Base-by-base conservation (phyloP, 1,140 invertebrate species). In the Hyles vespertilio region DNA sequence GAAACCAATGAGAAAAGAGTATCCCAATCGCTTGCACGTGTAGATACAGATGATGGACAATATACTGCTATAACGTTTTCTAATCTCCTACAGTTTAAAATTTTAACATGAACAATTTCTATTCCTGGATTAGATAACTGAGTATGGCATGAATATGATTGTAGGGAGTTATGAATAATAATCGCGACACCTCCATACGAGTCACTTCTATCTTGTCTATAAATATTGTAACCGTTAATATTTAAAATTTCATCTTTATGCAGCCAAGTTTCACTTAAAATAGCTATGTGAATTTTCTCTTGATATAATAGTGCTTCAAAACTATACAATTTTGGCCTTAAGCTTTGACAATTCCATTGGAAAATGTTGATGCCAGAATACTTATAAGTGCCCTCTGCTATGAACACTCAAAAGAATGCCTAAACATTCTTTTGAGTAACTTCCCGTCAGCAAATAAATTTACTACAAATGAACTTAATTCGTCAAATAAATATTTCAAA, bases 111-210 rank as follows among this genome's bases (percentile, higher is more conserved):
- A 8, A 58, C 32, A 36, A 12, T 12, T 45, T 58, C 56, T 58
- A 58, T 51, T 45, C 56, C 56, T 6, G 40, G 3, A n/a, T 45
- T 58, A n/a, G 3, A 32, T 11, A 12, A 6, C 3, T 22, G 32
- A 11, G 45, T 45, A 11, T 50, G 7, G 7, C 12, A 52, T 5
- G 46, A 8, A 32, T 58, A 40, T 9, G 48, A 22, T 6, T 51
- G 46, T 33, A 58, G 4, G n/a, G 56, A 58, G n/a, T 52, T 58
- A 34, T 58, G 50, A n/a, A 52, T 12, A 11, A 58, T 12, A 5
- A 58, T 58, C 5, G 56, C 56, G 0, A 58, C 56, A 5, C 56
- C 49, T 6, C 56, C 56, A 33, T 58, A 58, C n/a, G 49, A 51
- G 34, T 58, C 56, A 33, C 6, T 4, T 45, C 56, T 52, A 34